Percentiles rank a stretch among this genome's conserved stretches.
phyloP scores from a whole-genome alignment of 2,113 vertebrate species.

The Psephotus haematonotus region DNA sequence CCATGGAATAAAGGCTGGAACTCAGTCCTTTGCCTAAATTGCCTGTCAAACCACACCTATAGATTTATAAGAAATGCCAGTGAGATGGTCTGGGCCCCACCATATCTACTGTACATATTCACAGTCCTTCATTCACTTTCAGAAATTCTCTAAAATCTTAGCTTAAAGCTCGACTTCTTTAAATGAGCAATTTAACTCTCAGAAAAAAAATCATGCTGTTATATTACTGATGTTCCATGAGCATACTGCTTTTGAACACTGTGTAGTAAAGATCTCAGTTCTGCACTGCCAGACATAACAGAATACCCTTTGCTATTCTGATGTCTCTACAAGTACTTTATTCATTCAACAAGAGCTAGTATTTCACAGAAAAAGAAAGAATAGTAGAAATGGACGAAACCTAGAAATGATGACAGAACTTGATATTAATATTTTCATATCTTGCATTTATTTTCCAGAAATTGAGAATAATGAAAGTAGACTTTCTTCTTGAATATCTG shows the following conservation, averaged over 20 bases:
- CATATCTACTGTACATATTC: background rate
- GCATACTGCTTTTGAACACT: background rate
- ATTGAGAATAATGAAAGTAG: background rate
- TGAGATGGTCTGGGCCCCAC: background rate
- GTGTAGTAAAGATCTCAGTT: background rate
- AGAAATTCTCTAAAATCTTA: background rate
- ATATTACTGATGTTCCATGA: background rate
- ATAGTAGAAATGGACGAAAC: background rate
- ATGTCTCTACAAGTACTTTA: background rate
- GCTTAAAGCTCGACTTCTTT: background rate
- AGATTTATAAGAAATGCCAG: background rate
- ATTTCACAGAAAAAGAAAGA: background rate
- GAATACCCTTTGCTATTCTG: background rate
- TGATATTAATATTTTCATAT: background rate
- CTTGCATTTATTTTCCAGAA: background rate
- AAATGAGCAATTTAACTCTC: background rate
- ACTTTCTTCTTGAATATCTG: background rate
- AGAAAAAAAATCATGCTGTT: background rate
- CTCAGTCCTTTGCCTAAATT: background rate
- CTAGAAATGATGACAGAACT: background rate
- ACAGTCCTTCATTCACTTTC: background rate
- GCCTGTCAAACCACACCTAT: background rate
- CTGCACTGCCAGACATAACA: background rate
- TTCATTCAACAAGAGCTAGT: background rate
- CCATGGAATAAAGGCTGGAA: background rate